Base-by-base conservation (phyloP, 2,113 vertebrate species). In the Alethe diademata region DNA sequence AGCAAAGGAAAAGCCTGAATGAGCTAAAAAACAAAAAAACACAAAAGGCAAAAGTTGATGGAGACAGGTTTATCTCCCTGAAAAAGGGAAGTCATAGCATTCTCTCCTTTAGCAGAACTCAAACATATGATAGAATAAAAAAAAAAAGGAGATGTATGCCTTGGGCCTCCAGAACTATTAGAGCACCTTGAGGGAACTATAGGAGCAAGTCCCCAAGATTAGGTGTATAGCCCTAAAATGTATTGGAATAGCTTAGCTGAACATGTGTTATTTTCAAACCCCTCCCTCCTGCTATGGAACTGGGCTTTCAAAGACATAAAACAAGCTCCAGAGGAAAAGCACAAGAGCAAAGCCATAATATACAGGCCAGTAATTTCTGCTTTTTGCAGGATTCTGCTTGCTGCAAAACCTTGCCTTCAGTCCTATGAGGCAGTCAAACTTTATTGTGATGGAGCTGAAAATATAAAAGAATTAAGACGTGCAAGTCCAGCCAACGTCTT, bases 401-500 rank as follows among this genome's bases (percentile, higher is more conserved):
- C 83, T 95, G 66, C 78, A 92, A 93, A 93, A 82, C 43, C 86
- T 28, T 82, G 51, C 76, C 85, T 82, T 96, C 51, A 71, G 66
- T 92, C 95, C 78, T 94, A 23, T 28, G 80, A 96, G 90, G 89
- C 80, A 90, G 25, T 48, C 80, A 89, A 6, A 3, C 86, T 97
- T 96, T 65, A 95, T n/a, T 94, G 80, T 47, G 83, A 89, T 70
- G 65, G 81, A 93, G 51, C 36, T 78, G 94, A 89, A 95, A 92
- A 93, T 75, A 89, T 53, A 93, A 70, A 88, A 82, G 91, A 94
- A 97, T 94, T 96, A 95, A 94, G 71, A 96, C 80, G 35, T 74
- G 36, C 51, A 94, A 90, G 61, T 54, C 90, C 88, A 88, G 45
- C 54, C 89, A 60, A 85, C 92, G 65, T 73, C 84, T 90, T 91